Base-by-base conservation (phyloP, 30 jellyfish, hydroid and myxozoan species). In the Chironex yamaguchii region DNA sequence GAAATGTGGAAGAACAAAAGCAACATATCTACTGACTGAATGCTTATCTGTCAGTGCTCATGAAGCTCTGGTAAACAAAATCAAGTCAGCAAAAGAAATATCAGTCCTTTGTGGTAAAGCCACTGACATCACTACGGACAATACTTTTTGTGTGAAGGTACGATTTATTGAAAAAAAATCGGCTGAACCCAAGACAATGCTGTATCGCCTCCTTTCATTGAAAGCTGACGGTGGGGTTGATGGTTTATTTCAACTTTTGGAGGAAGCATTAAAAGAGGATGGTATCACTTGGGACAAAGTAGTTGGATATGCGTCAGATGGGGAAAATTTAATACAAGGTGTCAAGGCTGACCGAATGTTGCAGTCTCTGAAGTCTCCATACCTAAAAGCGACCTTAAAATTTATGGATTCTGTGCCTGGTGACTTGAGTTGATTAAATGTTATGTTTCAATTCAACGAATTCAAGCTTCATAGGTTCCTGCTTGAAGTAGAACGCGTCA, bases 401-500 rank as follows among this genome's bases (percentile, higher is more conserved):
- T 49, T 36, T 20, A 30, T n/a, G 0, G 72, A 72, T 12, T 36
- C 49, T 34, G 86, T 49, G 76, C 88, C 52, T 76, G 88, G 79
- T 21, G 81, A 76, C 31, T 33, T 76, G 49, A 51, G 62, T 0
- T 75, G 88, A 42, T 36, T 76, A 58, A 76, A 76, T 49, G 20
- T 52, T 17, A 36, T 76, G 80, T 76, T 76, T 70, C 84, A 79
- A 69, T 79, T 69, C 31, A 62, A 79, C 23, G 12, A 49, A n/a
- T 79, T 53, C 62, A 42, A 79, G 68, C 81, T 79, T 4, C 90
- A 51, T 54, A 76, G 79, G 62, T 76, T 79, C 52, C 52, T 76
- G 62, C 82, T 77, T 13, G 58, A 76, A 48, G 30, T 76, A 31
- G 81, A 76, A 70, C 79, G 79, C 31, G 88, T 76, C 3, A 64